Conservation (phyloP, 2,113 vertebrate species). For the Lepisosteus osseus region DNA sequence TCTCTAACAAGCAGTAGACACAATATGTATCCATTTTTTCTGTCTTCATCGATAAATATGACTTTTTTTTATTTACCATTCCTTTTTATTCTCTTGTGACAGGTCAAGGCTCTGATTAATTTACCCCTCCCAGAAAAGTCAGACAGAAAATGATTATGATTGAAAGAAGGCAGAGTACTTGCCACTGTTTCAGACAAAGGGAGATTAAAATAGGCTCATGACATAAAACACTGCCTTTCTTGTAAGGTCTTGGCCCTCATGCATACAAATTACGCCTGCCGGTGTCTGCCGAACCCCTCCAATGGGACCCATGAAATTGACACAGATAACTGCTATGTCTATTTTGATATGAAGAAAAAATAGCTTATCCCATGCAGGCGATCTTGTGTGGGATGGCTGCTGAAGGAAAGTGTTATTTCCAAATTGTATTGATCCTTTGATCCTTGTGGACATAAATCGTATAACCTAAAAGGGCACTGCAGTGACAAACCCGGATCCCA, state of each 20-base stretch:
- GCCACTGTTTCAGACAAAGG: conserved; percentile 3
- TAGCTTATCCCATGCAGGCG: too few relatives aligned
- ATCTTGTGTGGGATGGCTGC: too few relatives aligned
- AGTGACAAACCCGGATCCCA: too few relatives aligned
- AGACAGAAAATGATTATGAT: not conserved
- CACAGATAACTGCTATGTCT: not conserved
- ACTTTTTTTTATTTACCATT: too few relatives aligned
- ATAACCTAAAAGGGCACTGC: not conserved
- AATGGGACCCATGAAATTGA: not conserved
- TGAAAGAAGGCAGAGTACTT: not conserved
- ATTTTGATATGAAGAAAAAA: too few relatives aligned
- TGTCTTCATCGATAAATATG: too few relatives aligned
- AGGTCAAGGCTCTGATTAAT: not conserved
- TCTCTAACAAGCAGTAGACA: too few relatives aligned
- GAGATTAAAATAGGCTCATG: not conserved
- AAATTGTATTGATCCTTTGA: too few relatives aligned
- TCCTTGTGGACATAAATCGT: too few relatives aligned
- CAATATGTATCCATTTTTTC: too few relatives aligned
- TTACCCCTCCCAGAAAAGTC: not conserved
- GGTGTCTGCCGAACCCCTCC: not conserved
- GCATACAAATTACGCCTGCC: not conserved
- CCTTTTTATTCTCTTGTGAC: too few relatives aligned
- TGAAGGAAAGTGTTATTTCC: too few relatives aligned
- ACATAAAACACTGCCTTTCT: not conserved
- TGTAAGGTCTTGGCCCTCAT: not conserved